Evolutionary conservation across 2,888 invertebrate species (phyloP).

Genomic region (Tachina fera): DNA sequence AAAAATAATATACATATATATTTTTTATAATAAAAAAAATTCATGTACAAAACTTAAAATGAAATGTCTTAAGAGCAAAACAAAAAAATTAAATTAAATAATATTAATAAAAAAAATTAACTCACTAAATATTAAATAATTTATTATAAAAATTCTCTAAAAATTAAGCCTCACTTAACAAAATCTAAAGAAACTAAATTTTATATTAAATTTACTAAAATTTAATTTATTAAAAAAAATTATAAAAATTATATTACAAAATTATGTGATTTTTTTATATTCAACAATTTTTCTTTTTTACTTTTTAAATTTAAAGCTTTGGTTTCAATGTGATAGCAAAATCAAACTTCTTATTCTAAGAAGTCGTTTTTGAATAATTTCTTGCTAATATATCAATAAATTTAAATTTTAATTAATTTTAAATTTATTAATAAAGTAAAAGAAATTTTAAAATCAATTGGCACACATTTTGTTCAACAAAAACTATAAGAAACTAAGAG

Average conservation of each 20-base stretch:
- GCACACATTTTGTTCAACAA: slow-evolving; percentile 59
- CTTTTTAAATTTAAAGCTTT: slow-evolving; percentile 72
- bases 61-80: slow-evolving; percentile 56
- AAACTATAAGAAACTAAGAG: not conserved
- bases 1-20: slow-evolving; percentile 30
- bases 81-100: slow-evolving; percentile 1
- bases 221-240: slow-evolving; percentile 22
- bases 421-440: slow-evolving; percentile 26
- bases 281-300: slow-evolving; percentile 42
- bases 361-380: slow-evolving; percentile 30
- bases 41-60: slow-evolving; percentile 40
- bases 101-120: not conserved
- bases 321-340: slow-evolving; percentile 71
- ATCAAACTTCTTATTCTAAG: slow-evolving; percentile 54
- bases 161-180: slow-evolving; percentile 70
- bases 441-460: slow-evolving; percentile 58
- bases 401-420: slow-evolving; percentile 38
- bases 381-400: slow-evolving; percentile 19
- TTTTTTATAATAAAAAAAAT: not conserved
- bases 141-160: slow-evolving; percentile 67
- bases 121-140: slow-evolving; percentile 36
- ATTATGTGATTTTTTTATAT: slow-evolving; percentile 30
- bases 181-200: slow-evolving; percentile 40
- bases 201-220: slow-evolving; percentile 58
- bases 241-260: slow-evolving; percentile 46